phyloP scores from a whole-genome alignment of 2,797 vertebrate genomes.

The Cynopterus sphinx region DNA sequence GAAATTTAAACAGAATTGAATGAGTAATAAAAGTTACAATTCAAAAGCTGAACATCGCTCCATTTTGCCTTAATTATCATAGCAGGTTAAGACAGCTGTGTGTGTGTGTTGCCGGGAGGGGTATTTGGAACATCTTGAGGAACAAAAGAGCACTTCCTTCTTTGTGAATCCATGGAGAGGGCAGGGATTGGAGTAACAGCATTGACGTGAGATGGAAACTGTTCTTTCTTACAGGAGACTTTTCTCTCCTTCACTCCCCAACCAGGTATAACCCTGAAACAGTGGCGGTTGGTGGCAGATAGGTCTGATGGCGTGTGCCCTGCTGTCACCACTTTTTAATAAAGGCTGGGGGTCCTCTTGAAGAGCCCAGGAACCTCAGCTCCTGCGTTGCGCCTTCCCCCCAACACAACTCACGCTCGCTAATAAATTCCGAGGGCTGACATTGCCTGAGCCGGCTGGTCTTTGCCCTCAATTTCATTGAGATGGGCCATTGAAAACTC shows the following conservation, averaged over 20 bases:
- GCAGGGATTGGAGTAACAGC: background rate
- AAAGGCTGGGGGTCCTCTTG: slow-evolving; percentile 65
- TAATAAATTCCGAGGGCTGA: slow-evolving; percentile 89
- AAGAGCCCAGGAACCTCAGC: slow-evolving; percentile 67
- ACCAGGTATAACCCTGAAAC: background rate
- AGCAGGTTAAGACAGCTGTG: background rate
- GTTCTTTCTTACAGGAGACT: background rate
- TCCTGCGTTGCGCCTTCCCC: slow-evolving; percentile 77
- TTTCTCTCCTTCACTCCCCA: background rate
- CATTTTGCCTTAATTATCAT: background rate
- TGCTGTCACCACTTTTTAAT: slow-evolving; percentile 49
- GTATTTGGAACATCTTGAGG: background rate
- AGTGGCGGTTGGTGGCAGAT: background rate
- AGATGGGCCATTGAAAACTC: slow-evolving; percentile 93
- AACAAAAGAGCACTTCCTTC: background rate
- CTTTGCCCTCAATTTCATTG: slow-evolving; percentile 92
- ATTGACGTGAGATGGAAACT: background rate
- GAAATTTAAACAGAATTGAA: background rate
- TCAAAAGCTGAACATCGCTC: background rate
- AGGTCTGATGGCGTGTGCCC: background rate
- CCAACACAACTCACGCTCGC: slow-evolving; percentile 76
- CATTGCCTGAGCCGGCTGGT: slow-evolving; percentile 88
- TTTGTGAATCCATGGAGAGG: no score
- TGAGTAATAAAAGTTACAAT: background rate
- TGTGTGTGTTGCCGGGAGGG: rapidly evolving